Percentiles rank a stretch among this genome's conserved stretches.
phyloP scores from a whole-genome alignment of 2,113 vertebrate species.

The Xenopus laevis region DNA sequence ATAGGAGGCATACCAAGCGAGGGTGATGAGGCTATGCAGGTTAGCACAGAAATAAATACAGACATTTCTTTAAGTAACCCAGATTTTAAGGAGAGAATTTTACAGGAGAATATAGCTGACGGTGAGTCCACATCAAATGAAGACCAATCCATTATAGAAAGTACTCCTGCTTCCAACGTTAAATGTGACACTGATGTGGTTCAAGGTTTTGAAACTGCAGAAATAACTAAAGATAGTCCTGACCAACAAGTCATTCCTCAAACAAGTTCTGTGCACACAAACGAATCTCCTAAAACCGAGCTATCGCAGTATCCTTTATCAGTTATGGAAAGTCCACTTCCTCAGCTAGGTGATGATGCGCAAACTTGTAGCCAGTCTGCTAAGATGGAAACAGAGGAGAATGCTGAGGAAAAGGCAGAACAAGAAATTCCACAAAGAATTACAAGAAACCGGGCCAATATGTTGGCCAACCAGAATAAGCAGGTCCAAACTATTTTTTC shows the following conservation, averaged over 20 bases:
- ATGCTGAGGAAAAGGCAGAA: constrained; percentile 69
- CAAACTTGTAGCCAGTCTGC: constrained; percentile 58
- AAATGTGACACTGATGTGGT: constrained; percentile 52
- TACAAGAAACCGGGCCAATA: constrained; percentile 69
- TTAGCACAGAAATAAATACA: not conserved
- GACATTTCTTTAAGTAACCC: not conserved
- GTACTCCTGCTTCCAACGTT: constrained; percentile 49
- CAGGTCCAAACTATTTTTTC: constrained; percentile 68
- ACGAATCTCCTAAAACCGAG: constrained; percentile 47
- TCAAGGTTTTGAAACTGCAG: constrained; percentile 51
- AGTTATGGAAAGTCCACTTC: constrained; percentile 56
- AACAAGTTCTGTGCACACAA: constrained; percentile 46
- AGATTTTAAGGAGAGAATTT: not conserved
- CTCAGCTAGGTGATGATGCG: constrained; percentile 54
- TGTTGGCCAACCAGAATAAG: constrained; percentile 65
- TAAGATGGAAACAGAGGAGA: constrained; percentile 69
- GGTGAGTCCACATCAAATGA: constrained; percentile 54
- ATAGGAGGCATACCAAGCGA: not conserved
- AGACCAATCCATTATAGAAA: constrained; percentile 55
- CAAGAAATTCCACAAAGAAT: constrained; percentile 68
- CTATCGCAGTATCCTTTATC: constrained; percentile 55
- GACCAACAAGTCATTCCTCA: constrained; percentile 53
- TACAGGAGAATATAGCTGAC: constrained; percentile 51
- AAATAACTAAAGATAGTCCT: constrained; percentile 54
- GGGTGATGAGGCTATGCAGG: not conserved